Conservation (phyloP, 2,888 invertebrate genomes). For the Acleris laterana region DNA sequence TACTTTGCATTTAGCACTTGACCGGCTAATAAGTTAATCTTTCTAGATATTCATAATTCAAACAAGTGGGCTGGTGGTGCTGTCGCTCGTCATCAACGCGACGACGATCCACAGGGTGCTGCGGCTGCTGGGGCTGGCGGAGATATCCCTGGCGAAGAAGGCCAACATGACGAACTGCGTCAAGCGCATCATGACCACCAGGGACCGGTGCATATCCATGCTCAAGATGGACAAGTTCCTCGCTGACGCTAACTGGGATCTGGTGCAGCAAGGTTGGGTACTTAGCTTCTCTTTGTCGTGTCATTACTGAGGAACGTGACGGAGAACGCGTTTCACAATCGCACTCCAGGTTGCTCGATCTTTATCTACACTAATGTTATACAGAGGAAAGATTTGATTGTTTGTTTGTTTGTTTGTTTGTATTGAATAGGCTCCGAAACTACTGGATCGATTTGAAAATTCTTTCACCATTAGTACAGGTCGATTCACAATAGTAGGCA, state of each 20-base stretch:
- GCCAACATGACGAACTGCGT: constrained; percentile 84
- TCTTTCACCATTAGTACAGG: no score
- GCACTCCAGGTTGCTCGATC: no score
- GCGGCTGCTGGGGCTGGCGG: constrained; percentile 77
- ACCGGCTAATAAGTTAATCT: background rate
- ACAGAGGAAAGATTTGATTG: no score
- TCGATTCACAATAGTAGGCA: no score
- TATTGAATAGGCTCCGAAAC: no score
- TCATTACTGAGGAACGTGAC: no score
- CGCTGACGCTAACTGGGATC: constrained; percentile 86
- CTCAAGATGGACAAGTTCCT: constrained; percentile 86
- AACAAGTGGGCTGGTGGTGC: constrained; percentile 82
- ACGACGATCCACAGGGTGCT: constrained; percentile 81
- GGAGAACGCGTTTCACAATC: no score
- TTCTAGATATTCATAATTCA: constrained; percentile 81
- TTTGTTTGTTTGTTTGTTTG: no score
- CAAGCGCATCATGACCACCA: constrained; percentile 72
- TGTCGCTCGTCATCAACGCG: constrained; percentile 84
- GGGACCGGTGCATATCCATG: constrained; percentile 81
- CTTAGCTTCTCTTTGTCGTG: background rate
- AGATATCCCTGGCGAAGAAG: constrained; percentile 80
- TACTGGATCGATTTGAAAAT: no score
- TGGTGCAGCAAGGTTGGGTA: constrained; percentile 72
- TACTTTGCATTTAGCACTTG: no score
- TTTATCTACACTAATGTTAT: no score